Base-by-base conservation (phyloP, 2,797 vertebrate genomes). In the Betta splendens region DNA sequence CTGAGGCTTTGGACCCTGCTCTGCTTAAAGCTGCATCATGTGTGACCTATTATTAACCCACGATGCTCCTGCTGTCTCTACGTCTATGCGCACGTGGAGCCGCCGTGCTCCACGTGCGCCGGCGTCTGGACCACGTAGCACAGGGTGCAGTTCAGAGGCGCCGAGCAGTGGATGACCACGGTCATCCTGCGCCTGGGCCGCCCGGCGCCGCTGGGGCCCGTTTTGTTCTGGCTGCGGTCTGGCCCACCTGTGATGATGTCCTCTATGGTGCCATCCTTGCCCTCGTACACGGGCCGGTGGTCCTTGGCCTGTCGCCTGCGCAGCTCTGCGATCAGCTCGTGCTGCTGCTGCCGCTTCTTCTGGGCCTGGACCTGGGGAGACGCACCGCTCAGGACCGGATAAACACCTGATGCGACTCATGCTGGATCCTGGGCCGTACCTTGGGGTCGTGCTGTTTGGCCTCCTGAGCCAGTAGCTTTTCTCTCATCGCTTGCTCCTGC, bases 191-290 rank as follows among this genome's bases (percentile, higher is more conserved):
- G 57, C 73, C 71, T 66, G 68, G 58, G 79, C 31, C 43, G 36
- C 22, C 69, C 10, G 3, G 57, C 38, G 61, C 60, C 69, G 45
- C 75, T 25, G 63, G 49, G 20, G 2, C 69, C 85, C 72, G 48
- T 67, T 44, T 53, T 35, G 53, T 59, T 64, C 4, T 53, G 21
- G 43, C 66, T 49, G 63, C 64, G 69, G 68, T 67, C 75, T 66
- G 76, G 66, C 92, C 90, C 91, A 97, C 96, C 97, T 72, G 96
- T 98, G 86, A 98, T 98, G 80, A 98, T 98, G 89, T 98, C 97
- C 80, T 98, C 97, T 17, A 99, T 98, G 77, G 97, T 94, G 70
- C 97, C 97, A 0, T 98, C 97, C 80, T 98, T 99, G 81, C 97
- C 96, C 89, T 98, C 97, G 1, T 98, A 98, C 48, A 98, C 96